Conservation (phyloP, 2,888 invertebrate genomes). For the Gisinianus flammeolus region DNA sequence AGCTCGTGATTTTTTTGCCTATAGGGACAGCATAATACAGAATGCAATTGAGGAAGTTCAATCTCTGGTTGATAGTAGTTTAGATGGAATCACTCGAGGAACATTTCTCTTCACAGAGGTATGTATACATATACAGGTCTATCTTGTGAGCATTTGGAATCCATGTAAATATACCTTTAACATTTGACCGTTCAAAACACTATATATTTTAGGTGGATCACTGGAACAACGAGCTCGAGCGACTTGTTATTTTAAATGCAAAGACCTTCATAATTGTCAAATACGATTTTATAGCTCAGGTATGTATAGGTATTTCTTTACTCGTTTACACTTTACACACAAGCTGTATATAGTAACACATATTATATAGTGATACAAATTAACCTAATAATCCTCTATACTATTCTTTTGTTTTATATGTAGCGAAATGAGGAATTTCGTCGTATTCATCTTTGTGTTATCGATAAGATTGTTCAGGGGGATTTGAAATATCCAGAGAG, state of each 20-base stretch:
- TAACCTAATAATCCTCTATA: not conserved
- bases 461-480: conserved; percentile 77
- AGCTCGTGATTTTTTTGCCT: conserved; percentile 74
- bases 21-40: conserved; percentile 75
- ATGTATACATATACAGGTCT: conserved; percentile 60
- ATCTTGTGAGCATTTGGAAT: not conserved
- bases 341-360: no score
- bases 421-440: conserved; percentile 74
- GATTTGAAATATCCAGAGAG: conserved; percentile 80
- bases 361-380: no score
- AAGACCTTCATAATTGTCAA: conserved; percentile 75
- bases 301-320: no score
- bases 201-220: conserved; percentile 72
- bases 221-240: conserved; percentile 86
- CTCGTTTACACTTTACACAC: no score
- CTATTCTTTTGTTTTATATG: conserved; percentile 60
- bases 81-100: conserved; percentile 74
- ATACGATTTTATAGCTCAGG: conserved; percentile 81
- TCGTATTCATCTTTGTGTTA: conserved; percentile 71
- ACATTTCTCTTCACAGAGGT: conserved; percentile 84
- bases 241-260: conserved; percentile 76
- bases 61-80: conserved; percentile 69
- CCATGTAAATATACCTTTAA: not conserved
- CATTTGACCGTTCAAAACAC: not conserved
- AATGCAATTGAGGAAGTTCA: conserved; percentile 75